phyloP scores from a whole-genome alignment of 64 coral and sea anemone species.

The Pachyseris speciosa region DNA sequence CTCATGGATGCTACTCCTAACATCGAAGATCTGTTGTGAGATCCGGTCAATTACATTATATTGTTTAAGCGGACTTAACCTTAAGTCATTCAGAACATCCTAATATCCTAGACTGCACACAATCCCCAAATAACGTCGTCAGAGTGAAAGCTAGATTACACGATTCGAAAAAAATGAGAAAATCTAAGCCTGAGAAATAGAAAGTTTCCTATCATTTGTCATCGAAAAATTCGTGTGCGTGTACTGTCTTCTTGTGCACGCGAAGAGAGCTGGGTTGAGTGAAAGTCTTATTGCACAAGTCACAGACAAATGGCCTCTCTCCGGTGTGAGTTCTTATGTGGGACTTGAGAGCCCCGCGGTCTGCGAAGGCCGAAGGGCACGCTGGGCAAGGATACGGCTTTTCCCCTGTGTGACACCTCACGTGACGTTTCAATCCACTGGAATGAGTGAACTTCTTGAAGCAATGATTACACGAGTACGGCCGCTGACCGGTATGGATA shows the following conservation, averaged over 20 bases:
- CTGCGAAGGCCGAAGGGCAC: conserved; percentile 78
- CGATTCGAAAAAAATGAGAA: background rate
- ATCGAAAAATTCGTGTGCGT: conserved; percentile 68
- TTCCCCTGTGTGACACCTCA: conserved; percentile 81
- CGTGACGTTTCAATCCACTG: conserved; percentile 82
- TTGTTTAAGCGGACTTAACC: no score
- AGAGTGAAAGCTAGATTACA: no score
- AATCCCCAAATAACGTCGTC: no score
- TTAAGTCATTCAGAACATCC: no score
- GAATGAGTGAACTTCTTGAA: conserved; percentile 82
- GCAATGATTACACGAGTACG: conserved; percentile 78
- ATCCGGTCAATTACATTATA: no score
- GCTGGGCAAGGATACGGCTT: conserved; percentile 74
- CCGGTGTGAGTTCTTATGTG: conserved; percentile 83
- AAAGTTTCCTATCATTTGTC: conserved; percentile 38
- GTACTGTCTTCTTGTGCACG: conserved; percentile 76
- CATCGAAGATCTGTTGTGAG: no score
- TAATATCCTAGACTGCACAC: no score
- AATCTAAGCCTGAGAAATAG: background rate
- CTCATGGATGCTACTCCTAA: no score
- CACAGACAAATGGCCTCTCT: conserved; percentile 70
- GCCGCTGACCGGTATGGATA: conserved; percentile 80
- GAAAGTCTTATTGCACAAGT: conserved; percentile 73
- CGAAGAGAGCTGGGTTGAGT: conserved; percentile 80
- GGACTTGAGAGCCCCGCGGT: conserved; percentile 75